A percentile compares a stretch with the other conserved stretches of the same genome.
Conservation (phyloP, 2,888 invertebrate genomes). For the Pristionchus arcanus region DNA sequence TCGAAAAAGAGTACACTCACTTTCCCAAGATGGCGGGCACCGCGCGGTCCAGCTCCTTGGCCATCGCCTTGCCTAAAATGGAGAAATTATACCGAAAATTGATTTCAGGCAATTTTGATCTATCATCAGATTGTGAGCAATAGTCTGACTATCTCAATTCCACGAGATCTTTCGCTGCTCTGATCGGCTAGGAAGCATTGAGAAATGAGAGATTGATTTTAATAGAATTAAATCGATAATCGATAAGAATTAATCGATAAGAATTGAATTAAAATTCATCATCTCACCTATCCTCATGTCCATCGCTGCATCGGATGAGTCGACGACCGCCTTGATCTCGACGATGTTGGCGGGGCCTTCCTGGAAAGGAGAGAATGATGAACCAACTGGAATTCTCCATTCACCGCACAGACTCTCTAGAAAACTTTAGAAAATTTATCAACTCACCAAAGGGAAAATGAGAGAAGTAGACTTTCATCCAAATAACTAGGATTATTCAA, state of each 20-base stretch:
- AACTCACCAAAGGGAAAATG: no score
- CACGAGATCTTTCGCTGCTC: no score
- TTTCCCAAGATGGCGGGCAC: constrained; percentile 67
- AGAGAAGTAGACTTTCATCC: no score
- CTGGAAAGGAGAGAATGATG: neutral
- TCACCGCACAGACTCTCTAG: no score
- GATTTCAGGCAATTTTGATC: constrained; percentile 53
- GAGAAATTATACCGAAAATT: constrained; percentile 38
- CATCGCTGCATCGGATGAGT: constrained; percentile 61
- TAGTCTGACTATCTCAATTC: no score
- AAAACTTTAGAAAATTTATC: no score
- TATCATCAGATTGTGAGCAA: neutral
- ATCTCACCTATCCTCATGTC: constrained; percentile 46
- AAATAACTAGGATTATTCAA: no score
- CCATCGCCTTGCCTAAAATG: constrained; percentile 61
- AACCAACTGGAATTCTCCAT: neutral
- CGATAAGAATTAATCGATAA: no score
- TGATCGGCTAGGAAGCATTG: no score
- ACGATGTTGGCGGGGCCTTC: constrained; percentile 66
- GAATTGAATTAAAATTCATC: neutral
- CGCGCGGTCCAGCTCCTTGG: constrained; percentile 64
- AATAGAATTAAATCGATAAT: no score
- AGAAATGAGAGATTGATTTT: no score
- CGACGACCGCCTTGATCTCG: constrained; percentile 69
- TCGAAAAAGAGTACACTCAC: constrained; percentile 11